Percentiles rank a stretch among this genome's conserved stretches.
phyloP scores from a whole-genome alignment of 2,797 vertebrate species.

The Enteromius radiatus region DNA sequence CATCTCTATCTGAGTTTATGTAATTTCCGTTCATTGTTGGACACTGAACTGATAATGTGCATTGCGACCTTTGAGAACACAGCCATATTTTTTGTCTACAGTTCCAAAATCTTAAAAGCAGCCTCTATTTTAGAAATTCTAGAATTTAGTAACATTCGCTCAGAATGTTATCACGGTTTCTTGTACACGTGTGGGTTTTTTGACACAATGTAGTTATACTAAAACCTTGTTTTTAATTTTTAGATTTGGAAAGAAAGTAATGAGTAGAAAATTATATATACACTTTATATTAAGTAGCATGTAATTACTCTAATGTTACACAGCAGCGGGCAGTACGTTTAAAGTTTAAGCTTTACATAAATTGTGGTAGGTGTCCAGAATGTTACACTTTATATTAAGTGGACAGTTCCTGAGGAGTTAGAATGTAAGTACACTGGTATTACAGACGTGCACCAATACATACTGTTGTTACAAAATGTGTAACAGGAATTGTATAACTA shows the following conservation, averaged over 20 bases:
- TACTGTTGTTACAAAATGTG: too few species aligned
- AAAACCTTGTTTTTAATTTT: neutral
- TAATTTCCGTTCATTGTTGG: constrained; percentile 8
- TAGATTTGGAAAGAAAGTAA: neutral
- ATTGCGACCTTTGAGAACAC: neutral
- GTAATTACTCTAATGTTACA: too few species aligned
- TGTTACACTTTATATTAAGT: too few species aligned
- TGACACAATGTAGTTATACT: too few species aligned
- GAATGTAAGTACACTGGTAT: too few species aligned
- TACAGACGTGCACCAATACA: too few species aligned
- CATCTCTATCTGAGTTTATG: constrained; percentile 27
- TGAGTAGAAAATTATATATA: neutral
- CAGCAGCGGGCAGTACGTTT: too few species aligned
- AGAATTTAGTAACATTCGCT: neutral
- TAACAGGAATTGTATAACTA: too few species aligned
- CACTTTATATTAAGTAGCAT: too few species aligned
- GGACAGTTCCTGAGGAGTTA: too few species aligned
- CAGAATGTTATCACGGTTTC: neutral
- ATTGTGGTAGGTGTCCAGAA: too few species aligned
- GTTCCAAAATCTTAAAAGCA: neutral
- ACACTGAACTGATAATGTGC: constrained; percentile 26
- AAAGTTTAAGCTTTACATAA: too few species aligned
- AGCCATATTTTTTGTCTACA: neutral
- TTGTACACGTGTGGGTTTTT: neutral
- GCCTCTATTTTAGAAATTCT: neutral